Base-by-base conservation (phyloP, 2,113 vertebrate species). In the Orientallactaga bullata region DNA sequence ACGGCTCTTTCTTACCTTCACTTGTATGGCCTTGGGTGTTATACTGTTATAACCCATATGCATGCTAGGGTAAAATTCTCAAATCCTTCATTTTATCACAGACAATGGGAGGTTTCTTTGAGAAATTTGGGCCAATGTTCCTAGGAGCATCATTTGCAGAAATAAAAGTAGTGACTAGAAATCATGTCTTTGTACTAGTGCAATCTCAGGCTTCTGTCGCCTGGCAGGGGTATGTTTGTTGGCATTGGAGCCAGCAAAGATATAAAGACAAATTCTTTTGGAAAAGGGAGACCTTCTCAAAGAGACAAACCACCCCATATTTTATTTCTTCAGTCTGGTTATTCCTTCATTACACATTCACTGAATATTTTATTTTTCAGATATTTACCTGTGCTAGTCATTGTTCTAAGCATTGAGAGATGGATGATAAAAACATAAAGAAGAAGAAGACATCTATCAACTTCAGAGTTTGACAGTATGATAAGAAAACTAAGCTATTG, bases 401-500 rank as follows among this genome's bases (percentile, higher is more conserved):
- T 37, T 7, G 3, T 88, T 81, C 63, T 89, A 81, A 61, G 47
- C 26, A 16, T 10, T 92, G 60, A 71, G 73, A 93, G 16, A 79
- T 76, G 28, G 24, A 12, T 30, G 37, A 93, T 89, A 80, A 78
- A 79, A 85, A 89, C 30, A 79, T 23, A 72, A 83, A 83, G 77
- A 86, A 66, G 77, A 86, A 66, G 72, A 81, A 4, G 32, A 8
- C 3, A 93, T 82, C 58, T 20, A 68, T 89, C 63, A 77, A 42
- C 35, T 65, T 11, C 68, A 85, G 66, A 89, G 76, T 74, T 63
- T 15, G n/a, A 81, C 28, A 71, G 72, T 35, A 26, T 42, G 89
- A 84, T 94, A 93, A 95, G 90, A 28, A 95, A 95, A 94, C 30
- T 72, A 42, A 93, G 72, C 47, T 39, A 47, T 3, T 87, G 87